phyloP scores from a whole-genome alignment of 2,888 invertebrate genomes.

The Tachina fera region DNA sequence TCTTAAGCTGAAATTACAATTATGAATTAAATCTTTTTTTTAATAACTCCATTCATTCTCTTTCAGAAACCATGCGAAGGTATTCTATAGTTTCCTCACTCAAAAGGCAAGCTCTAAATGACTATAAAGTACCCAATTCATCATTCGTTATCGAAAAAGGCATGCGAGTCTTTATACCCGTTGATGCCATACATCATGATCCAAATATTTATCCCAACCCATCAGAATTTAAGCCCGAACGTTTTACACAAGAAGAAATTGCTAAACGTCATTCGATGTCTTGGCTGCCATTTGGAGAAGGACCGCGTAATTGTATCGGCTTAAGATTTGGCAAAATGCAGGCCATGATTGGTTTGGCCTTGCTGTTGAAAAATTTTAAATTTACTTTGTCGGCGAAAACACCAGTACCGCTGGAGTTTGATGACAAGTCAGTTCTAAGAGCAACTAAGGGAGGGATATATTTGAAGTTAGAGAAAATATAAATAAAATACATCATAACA shows the following conservation, averaged over 20 bases:
- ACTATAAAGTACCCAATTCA: constrained; percentile 78
- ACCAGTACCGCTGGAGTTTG: constrained; percentile 75
- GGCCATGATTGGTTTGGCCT: constrained; percentile 76
- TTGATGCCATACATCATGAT: constrained; percentile 83
- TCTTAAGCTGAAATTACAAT: too few relatives aligned
- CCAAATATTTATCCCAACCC: constrained; percentile 83
- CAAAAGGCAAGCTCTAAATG: constrained; percentile 74
- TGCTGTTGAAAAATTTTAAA: constrained; percentile 76
- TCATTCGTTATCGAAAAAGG: constrained; percentile 84
- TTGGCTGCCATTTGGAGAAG: constrained; percentile 80
- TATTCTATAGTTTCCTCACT: too few relatives aligned
- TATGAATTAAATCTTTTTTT: too few relatives aligned
- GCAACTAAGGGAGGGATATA: constrained; percentile 76
- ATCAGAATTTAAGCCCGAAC: constrained; percentile 83
- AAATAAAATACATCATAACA: neutral
- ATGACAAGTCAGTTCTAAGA: constrained; percentile 74
- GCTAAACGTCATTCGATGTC: constrained; percentile 76
- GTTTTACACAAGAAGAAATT: constrained; percentile 80
- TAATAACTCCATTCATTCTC: neutral
- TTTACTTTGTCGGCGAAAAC: constrained; percentile 75
- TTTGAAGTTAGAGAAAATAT: constrained; percentile 75
- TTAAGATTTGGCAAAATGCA: constrained; percentile 81
- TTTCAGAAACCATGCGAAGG: constrained; percentile 81
- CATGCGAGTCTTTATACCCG: constrained; percentile 84
- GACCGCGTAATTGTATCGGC: constrained; percentile 81